Conservation (phyloP, 92 coral and sea anemone species). For the Porites cylindrica region DNA sequence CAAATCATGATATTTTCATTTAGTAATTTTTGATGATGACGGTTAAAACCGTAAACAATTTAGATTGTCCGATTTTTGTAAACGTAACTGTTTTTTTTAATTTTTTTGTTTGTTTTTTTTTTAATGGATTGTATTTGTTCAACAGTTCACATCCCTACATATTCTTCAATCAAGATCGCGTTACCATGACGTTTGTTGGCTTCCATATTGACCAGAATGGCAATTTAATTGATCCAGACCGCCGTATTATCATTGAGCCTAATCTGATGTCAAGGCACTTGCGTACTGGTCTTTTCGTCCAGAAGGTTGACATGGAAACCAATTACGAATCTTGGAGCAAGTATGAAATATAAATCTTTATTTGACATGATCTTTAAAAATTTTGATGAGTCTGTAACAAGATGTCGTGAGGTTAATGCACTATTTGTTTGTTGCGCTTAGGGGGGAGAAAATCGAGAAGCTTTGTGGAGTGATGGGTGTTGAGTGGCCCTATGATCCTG, state of each 20-base stretch:
- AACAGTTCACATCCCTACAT: constrained; percentile 92
- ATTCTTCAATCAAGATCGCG: constrained; percentile 90
- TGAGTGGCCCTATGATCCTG: constrained; percentile 73
- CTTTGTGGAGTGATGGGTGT: constrained; percentile 79
- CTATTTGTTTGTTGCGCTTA: not conserved
- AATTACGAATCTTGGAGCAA: constrained; percentile 79
- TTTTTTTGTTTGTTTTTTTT: not conserved
- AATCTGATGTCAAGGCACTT: constrained; percentile 78
- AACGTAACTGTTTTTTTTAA: not conserved
- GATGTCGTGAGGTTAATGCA: no score
- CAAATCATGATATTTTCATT: no score
- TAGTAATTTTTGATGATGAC: no score
- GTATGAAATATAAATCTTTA: constrained; percentile 40
- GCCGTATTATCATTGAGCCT: constrained; percentile 49
- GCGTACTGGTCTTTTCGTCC: constrained; percentile 79
- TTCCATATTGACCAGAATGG: constrained; percentile 84
- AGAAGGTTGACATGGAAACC: constrained; percentile 75
- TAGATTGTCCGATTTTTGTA: no score
- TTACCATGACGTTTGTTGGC: constrained; percentile 90
- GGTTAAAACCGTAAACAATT: no score
- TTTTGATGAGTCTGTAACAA: no score
- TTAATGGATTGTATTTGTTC: no score
- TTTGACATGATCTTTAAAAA: no score
- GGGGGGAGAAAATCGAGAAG: constrained; percentile 53
- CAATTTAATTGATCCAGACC: constrained; percentile 81